Base-by-base conservation (phyloP, 53 echinoderm and acorn worm species). In the Henricia sp. region DNA sequence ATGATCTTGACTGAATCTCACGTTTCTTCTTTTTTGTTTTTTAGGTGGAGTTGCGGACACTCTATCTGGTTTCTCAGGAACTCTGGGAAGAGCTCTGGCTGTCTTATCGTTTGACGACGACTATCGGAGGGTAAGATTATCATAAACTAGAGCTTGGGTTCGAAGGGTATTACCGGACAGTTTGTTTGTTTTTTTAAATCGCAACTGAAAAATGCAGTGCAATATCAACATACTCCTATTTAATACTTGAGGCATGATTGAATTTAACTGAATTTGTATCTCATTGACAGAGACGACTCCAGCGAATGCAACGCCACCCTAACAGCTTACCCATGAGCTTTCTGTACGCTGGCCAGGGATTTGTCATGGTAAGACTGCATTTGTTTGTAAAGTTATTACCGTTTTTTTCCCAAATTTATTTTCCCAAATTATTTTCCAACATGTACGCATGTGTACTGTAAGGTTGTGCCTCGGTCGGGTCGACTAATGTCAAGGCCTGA, bases 21-120 rank as follows among this genome's bases (percentile, higher is more conserved):
- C 33, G 25, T 19, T 44, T 64, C 2, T 6, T 25, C 35, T 48
- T n/a, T 57, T 19, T 30, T 17, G 21, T 10, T 19, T 33, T 51
- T 13, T 65, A 96, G 96, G 96, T 85, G 96, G 96, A 19, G 93
- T 94, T 33, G 94, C 99, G 4, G 99, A 92, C 56, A 90, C 89
- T 14, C 89, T 99, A 35, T 71, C 83, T 33, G 92, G 99, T 40
- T 43, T 99, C 0, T 88, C 92, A 23, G 89, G 92, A 14, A 94
- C 92, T 30, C 67, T 94, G 19, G 99, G 99, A 25, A 92, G 88
- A 69, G 92, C 94, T 44, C 70, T 99, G 29, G 85, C 99, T 37
- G 90, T 84, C 70, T 83, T 99, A 35, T 90, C 99, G 9, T 99
- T 99, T 64, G 99, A 99, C 84, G 94, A 90, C 19, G 94, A 91